Conservation (phyloP, 1,140 invertebrate species). For the Bombus turneri region DNA sequence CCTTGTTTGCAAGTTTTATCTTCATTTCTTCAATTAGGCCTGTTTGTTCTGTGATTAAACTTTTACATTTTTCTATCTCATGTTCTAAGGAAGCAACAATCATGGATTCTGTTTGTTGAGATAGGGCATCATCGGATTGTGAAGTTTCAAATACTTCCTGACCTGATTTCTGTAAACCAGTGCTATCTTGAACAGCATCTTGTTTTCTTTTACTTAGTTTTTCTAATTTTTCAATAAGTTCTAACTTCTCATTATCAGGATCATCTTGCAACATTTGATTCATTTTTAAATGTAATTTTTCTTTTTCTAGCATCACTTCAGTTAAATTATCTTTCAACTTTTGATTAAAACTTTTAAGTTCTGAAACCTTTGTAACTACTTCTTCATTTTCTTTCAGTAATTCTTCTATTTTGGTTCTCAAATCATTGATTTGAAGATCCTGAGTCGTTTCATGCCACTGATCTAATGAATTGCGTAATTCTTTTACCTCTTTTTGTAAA, state of each 20-base stretch:
- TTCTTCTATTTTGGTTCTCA: conserved; percentile 66
- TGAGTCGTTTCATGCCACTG: conserved; percentile 32
- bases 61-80: conserved; percentile 80
- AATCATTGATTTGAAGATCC: conserved; percentile 56
- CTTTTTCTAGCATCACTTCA: conserved; percentile 74
- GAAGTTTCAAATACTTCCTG: conserved; percentile 32
- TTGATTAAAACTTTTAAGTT: conserved; percentile 57
- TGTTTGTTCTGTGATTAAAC: conserved; percentile 80
- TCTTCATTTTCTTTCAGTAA: conserved; percentile 64
- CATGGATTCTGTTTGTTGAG: conserved; percentile 19
- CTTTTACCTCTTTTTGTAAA: conserved; percentile 52
- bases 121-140: conserved; percentile 18
- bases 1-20: conserved; percentile 68
- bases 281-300: conserved; percentile 70
- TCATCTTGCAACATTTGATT: conserved; percentile 45
- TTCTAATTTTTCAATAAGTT: conserved; percentile 50
- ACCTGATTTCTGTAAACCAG: conserved; percentile 32
- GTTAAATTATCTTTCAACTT: conserved; percentile 52
- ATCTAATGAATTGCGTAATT: conserved; percentile 45
- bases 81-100: conserved; percentile 76
- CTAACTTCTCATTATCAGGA: conserved; percentile 33
- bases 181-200: conserved; percentile 15
- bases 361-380: conserved; percentile 50
- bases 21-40: conserved; percentile 77
- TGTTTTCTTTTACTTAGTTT: conserved; percentile 74